Evolutionary conservation across 2,113 vertebrate genomes (phyloP).

Genomic region (Melanerpes formicivorus): DNA sequence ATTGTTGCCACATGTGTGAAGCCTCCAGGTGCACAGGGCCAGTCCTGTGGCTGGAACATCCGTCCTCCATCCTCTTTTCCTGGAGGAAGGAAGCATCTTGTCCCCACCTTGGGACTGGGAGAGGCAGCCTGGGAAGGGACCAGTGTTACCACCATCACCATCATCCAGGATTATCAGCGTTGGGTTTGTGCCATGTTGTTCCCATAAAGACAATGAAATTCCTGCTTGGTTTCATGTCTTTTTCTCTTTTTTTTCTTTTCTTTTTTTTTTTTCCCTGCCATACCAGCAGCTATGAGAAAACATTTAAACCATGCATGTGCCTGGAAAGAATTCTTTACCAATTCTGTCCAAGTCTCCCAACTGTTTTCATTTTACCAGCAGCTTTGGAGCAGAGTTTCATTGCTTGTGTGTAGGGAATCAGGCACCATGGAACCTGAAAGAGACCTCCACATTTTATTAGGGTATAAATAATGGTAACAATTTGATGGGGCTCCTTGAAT

Average conservation of each 20-base stretch:
- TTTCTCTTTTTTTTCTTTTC: too few species aligned
- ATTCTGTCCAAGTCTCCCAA: constrained; percentile 5
- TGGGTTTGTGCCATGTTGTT: neutral
- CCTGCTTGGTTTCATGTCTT: neutral
- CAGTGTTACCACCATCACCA: neutral
- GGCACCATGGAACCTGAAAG: neutral
- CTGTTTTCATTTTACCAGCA: constrained; percentile 20
- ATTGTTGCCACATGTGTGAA: constrained; percentile 24
- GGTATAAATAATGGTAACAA: constrained; percentile 21
- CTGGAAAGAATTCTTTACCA: neutral
- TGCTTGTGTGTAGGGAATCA: neutral
- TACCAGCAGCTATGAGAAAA: neutral
- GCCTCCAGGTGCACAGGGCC: neutral
- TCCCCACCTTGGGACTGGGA: neutral
- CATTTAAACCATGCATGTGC: neutral
- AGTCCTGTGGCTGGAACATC: neutral
- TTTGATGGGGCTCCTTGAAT: constrained; percentile 38
- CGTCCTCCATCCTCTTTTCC: neutral
- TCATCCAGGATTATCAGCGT: neutral
- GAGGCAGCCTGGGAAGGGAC: neutral
- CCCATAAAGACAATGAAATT: neutral
- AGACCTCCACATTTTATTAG: constrained; percentile 20
- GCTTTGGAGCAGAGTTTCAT: neutral
- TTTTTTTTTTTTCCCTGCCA: neutral
- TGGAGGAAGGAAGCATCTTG: neutral